Base-by-base conservation (phyloP, 1,140 invertebrate species). In the Brachionus sp. region DNA sequence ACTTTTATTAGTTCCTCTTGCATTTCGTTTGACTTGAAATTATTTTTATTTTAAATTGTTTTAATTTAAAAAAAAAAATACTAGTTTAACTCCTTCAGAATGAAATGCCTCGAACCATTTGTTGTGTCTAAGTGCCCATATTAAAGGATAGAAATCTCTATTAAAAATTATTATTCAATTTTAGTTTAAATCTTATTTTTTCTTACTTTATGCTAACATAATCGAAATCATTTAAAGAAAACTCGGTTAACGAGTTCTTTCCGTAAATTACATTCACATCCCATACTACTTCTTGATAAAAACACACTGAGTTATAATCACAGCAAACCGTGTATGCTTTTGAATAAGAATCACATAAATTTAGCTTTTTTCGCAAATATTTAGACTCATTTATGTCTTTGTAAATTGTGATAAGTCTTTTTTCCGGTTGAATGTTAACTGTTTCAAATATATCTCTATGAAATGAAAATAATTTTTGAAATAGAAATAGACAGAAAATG, bases 71-170 rank as follows among this genome's bases (percentile, higher is more conserved):
- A 46, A 19, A 46, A 73, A 9, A 16, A 46, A 73, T 77, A 77
- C 44, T 12, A 80, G 50, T 62, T 80, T 80, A 2, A 80, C 19
- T 57, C 77, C 62, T n/a, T 80, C 77, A 3, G 62, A 57, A 23
- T 80, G 50, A 80, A 80, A 62, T 9, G 35, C 19, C 25, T 80
- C 77, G 50, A 80, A 80, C 77, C 77, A 80, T 80, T 80, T 66
- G 39, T 80, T 80, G n/a, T 80, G 77, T 23, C 50, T 37, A 0
- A 80, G 35, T 35, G 77, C 50, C 35, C 35, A 57, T 13, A 80
- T 66, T 42, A 80, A 12, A 9, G 77, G 46, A 33, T 42, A 62
- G 16, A 62, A 37, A 66, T 80, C 77, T 19, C 77, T 80, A 7
- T 0, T 25, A 46, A 57, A 42, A 42, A 19, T 23, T n/a, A 13